A percentile compares a stretch with the other conserved stretches of the same genome.
Conservation (phyloP, 37 sponge, comb jelly and placozoan genomes). For the Geodia barretti region DNA sequence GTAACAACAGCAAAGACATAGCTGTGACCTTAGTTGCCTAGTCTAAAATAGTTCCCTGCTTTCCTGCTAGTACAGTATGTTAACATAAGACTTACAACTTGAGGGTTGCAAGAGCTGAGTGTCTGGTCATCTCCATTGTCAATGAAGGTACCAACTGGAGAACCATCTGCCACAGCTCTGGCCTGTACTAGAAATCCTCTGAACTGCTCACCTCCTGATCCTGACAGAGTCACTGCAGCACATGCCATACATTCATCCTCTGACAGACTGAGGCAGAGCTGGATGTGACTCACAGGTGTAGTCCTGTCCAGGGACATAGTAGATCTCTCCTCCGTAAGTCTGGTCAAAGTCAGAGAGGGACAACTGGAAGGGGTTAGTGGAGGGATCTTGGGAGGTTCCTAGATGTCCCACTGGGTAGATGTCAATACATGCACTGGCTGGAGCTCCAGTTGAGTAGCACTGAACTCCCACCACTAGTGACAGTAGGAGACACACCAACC, state of each 20-base stretch:
- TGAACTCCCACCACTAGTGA: not conserved
- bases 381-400: constrained; percentile 8
- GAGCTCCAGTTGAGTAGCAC: constrained; percentile 6
- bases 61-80: too few species aligned
- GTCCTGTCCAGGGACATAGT: constrained; percentile 4
- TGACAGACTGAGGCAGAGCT: too few species aligned
- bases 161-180: constrained; percentile 21
- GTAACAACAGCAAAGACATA: too few species aligned
- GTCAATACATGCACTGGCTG: constrained; percentile 4
- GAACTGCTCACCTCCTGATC: constrained; percentile 1
- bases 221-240: constrained; percentile 14
- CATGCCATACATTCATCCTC: too few species aligned
- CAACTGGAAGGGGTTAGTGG: constrained; percentile 12
- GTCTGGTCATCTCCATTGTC: not conserved
- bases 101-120: constrained; percentile 1
- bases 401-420: constrained; percentile 14
- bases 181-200: constrained; percentile 32
- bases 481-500: not conserved
- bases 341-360: constrained; percentile 4
- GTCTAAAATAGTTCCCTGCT: too few species aligned
- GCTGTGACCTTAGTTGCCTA: too few species aligned
- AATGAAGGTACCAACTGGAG: constrained; percentile 13
- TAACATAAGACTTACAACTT: too few species aligned
- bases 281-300: constrained; percentile 3
- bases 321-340: constrained; percentile 1